phyloP scores from a whole-genome alignment of 2,113 vertebrate species.

The Chloropsis hardwickii region DNA sequence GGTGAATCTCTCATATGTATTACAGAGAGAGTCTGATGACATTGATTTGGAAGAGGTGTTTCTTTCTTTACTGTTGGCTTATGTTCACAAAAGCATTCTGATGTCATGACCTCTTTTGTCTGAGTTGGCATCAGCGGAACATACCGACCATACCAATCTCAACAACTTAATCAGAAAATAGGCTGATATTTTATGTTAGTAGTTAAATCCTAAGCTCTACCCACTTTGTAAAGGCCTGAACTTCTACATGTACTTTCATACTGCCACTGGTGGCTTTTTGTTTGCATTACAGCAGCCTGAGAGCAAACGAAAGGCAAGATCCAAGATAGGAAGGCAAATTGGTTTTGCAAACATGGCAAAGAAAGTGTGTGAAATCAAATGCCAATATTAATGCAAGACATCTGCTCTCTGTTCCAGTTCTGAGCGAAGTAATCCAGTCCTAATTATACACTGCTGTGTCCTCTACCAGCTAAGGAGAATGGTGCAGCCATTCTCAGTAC shows the following conservation, averaged over 20 bases:
- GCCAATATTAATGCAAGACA: constrained; percentile 64
- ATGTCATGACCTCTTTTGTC: not conserved
- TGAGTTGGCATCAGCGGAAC: not conserved
- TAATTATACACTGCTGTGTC: constrained; percentile 67
- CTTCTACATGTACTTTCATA: not conserved
- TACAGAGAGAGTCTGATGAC: not conserved
- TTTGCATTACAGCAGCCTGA: constrained; percentile 12
- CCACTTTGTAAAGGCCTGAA: not conserved
- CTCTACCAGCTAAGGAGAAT: constrained; percentile 61
- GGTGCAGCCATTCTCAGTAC: constrained; percentile 49
- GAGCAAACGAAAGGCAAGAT: constrained; percentile 10
- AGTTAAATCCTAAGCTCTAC: not conserved
- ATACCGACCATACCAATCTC: not conserved
- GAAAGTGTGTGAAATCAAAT: constrained; percentile 59
- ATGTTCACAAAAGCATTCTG: not conserved
- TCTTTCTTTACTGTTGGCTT: not conserved
- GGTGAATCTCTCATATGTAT: not conserved
- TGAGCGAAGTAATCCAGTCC: constrained; percentile 59
- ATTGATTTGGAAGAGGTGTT: not conserved
- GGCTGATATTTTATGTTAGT: not conserved
- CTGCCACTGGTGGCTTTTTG: constrained; percentile 5
- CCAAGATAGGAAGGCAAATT: constrained; percentile 47
- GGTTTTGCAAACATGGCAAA: constrained; percentile 59
- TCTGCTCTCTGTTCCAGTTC: constrained; percentile 60
- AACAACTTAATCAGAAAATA: not conserved